phyloP scores from a whole-genome alignment of 2,113 vertebrate genomes.

The Thalassarche chlororhynchos region DNA sequence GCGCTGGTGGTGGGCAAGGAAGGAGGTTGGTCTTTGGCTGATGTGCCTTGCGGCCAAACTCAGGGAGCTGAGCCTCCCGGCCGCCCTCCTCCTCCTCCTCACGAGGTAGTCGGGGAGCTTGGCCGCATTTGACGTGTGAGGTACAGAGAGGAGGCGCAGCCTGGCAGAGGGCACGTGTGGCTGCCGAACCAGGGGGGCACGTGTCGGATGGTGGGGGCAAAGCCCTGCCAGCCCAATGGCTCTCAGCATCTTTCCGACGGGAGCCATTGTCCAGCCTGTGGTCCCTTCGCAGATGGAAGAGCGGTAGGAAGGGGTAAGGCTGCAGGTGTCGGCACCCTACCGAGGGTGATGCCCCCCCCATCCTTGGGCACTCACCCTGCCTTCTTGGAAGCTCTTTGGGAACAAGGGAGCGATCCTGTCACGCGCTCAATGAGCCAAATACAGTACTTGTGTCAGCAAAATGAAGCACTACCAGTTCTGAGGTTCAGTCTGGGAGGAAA shows the following conservation, averaged over 20 bases:
- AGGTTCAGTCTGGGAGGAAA: constrained; percentile 11
- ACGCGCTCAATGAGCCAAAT: not conserved
- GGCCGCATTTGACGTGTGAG: not conserved
- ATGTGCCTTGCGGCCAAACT: accelerated
- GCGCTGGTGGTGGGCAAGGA: not conserved
- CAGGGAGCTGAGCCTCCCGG: not conserved
- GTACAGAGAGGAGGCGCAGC: not conserved
- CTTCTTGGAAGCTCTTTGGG: not conserved
- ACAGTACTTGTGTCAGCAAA: constrained; percentile 56
- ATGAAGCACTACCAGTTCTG: not conserved
- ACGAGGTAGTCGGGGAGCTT: not conserved
- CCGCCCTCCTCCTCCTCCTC: not conserved
- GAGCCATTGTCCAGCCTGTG: accelerated
- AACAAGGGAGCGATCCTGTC: not conserved
- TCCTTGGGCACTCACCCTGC: not conserved
- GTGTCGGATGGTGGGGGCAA: accelerated
- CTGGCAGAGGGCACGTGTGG: not conserved
- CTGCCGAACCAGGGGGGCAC: accelerated
- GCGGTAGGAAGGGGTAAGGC: not conserved
- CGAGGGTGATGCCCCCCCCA: not conserved
- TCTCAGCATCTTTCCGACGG: not conserved
- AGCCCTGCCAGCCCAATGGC: not conserved
- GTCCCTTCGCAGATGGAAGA: not conserved
- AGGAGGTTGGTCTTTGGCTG: not conserved
- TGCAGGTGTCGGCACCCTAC: not conserved